Conservation (phyloP, 2,113 vertebrate species). For the Sterrhoptilus dennistouni region DNA sequence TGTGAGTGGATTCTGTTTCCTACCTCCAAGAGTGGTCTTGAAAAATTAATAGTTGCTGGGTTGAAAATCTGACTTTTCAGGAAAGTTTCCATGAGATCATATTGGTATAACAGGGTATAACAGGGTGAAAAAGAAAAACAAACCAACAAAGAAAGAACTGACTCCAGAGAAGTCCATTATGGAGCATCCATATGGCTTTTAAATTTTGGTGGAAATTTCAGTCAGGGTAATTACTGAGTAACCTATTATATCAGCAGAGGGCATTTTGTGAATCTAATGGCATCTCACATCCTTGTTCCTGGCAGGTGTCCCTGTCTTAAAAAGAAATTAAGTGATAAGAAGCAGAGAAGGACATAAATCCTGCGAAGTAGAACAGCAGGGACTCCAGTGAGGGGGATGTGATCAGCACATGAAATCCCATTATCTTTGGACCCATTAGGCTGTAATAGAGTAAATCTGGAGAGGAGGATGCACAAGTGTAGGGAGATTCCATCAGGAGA, state of each 20-base stretch:
- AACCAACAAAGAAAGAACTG: not conserved
- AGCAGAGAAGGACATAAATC: conserved; percentile 2
- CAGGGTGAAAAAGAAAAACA: not conserved
- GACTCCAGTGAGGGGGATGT: not conserved
- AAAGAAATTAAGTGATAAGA: not conserved
- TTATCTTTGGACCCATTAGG: not conserved
- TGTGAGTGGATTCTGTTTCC: not conserved
- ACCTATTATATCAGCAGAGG: not conserved
- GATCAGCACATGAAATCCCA: not conserved
- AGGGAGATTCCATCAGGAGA: not conserved
- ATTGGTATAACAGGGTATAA: not conserved
- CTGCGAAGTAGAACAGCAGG: not conserved
- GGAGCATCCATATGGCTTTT: not conserved
- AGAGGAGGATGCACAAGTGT: not conserved
- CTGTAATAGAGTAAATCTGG: not conserved
- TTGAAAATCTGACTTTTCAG: not conserved
- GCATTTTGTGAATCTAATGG: not conserved
- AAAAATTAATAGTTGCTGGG: not conserved
- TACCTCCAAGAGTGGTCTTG: not conserved
- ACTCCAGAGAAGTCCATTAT: not conserved
- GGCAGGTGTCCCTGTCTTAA: not conserved
- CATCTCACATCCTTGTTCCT: not conserved
- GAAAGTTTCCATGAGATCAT: not conserved
- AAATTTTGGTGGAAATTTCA: not conserved
- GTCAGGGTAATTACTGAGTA: not conserved